These are phyloP conservation scores for Pinctada fucata DNA, from an alignment of 2,888 invertebrate genomes.

Conservation along the genomic window DNA sequence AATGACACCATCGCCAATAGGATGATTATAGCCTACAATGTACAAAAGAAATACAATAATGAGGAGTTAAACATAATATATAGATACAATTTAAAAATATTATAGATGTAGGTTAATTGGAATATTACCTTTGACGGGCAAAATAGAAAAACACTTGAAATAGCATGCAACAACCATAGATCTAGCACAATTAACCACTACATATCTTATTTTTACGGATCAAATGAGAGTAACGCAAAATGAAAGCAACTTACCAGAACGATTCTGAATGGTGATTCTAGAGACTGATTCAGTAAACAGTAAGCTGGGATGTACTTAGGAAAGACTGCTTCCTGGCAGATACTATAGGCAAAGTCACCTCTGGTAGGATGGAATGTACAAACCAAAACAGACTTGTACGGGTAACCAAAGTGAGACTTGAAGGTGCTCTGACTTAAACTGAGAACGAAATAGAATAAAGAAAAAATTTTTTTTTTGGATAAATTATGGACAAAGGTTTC, in stretches of 20 bases:
- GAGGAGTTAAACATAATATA: no score
- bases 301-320: slow-evolving; percentile 7
- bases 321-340: neutral
- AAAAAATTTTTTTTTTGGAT: no score
- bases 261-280: slow-evolving; percentile 7
- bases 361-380: neutral
- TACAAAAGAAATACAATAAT: no score
- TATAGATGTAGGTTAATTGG: no score
- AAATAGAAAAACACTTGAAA: no score
- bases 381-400: neutral
- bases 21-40: neutral
- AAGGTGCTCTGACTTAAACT: neutral
- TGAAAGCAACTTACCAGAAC: slow-evolving; percentile 1
- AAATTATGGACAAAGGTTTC: no score
- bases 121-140: no score
- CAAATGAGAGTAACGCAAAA: neutral
- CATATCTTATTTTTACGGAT: no score
- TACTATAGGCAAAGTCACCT: neutral
- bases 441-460: neutral
- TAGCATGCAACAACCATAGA: no score
- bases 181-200: no score
- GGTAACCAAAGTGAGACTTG: neutral
- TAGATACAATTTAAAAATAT: no score
- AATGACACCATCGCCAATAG: neutral
- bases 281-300: slow-evolving; percentile 2